Base-by-base conservation (phyloP, 2,888 invertebrate species). In the Ichneumoninae sp. region DNA sequence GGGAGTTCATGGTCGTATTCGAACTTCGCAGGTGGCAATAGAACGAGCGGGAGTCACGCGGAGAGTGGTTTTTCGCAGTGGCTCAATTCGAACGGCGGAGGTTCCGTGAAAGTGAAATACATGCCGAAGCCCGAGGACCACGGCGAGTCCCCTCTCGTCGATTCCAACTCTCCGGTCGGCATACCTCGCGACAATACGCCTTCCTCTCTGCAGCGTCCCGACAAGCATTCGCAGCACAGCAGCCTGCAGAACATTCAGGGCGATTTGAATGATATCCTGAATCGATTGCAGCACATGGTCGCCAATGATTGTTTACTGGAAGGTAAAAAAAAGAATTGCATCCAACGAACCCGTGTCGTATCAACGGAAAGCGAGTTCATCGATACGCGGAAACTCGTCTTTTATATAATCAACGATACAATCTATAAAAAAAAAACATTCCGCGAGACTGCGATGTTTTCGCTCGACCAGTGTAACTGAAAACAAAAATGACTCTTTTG, bases 201-300 rank as follows among this genome's bases (percentile, higher is more conserved):
- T 10, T 93, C 93, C 40, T 92, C 93, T 66, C 84, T 93, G 71
- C 92, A 93, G 77, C 89, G 91, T 22, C 90, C 92, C 13, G 93
- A 93, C 80, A 93, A 93, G 70, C 91, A 93, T 86, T 93, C 93
- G 6, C 93, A 93, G 70, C 93, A 93, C 66, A 93, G 93, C 82
- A 93, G 93, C 82, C 88, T 93, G 54, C 93, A 93, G 87, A 93
- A 93, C 87, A 94, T 96, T 71, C 96, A 96, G 87, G 96, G 95
- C 0, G 96, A 96, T 90, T 91, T 97, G 5, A 96, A 96, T 90
- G 95, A 96, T 2, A 96, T 96, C 26, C 91, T 97, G 72, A 96
- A 96, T 47, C 94, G 96, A 86, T 93, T 97, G 86, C 96, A 96
- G 92, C 96, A 96, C 93, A 96, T 96, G 93, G 93, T 97, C 75